Evolutionary conservation across 2,113 vertebrate genomes (phyloP).

Genomic region (Lagopus leucura): DNA sequence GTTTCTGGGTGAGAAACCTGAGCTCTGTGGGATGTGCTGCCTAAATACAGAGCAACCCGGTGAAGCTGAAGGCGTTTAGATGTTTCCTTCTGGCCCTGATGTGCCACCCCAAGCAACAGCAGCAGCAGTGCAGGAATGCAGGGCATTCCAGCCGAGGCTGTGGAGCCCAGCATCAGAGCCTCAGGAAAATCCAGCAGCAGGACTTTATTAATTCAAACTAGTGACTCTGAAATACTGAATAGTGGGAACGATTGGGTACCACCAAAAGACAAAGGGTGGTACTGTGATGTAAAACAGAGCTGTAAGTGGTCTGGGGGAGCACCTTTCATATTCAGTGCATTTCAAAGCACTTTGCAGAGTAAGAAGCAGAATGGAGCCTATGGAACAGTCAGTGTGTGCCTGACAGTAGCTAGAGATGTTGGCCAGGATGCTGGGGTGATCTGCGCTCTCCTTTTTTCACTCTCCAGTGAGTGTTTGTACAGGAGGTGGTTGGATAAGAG

Average conservation of each 20-base stretch:
- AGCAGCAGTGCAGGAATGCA: not conserved
- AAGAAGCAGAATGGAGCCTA: constrained; percentile 40
- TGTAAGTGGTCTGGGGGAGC: constrained; percentile 35
- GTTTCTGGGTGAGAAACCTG: not conserved
- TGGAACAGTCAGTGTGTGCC: constrained; percentile 8
- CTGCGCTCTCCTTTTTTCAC: not conserved
- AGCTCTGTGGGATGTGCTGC: not conserved
- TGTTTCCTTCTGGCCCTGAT: not conserved
- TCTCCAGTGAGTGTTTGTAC: not conserved
- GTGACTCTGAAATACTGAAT: constrained; percentile 39
- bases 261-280: not conserved
- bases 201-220: constrained; percentile 52
- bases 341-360: constrained; percentile 63
- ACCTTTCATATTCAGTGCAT: constrained; percentile 38
- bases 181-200: not conserved
- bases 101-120: not conserved
- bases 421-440: not conserved
- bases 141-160: constrained; percentile 13
- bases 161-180: constrained; percentile 43
- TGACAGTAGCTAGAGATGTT: constrained; percentile 50
- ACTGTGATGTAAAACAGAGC: constrained; percentile 38
- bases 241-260: constrained; percentile 23
- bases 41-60: fast-evolving
- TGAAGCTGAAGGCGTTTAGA: not conserved
- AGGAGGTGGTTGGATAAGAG: not conserved